These are phyloP conservation scores for Lepus americanus DNA, from an alignment of 2,113 vertebrate species.

Conservation along the genomic window DNA sequence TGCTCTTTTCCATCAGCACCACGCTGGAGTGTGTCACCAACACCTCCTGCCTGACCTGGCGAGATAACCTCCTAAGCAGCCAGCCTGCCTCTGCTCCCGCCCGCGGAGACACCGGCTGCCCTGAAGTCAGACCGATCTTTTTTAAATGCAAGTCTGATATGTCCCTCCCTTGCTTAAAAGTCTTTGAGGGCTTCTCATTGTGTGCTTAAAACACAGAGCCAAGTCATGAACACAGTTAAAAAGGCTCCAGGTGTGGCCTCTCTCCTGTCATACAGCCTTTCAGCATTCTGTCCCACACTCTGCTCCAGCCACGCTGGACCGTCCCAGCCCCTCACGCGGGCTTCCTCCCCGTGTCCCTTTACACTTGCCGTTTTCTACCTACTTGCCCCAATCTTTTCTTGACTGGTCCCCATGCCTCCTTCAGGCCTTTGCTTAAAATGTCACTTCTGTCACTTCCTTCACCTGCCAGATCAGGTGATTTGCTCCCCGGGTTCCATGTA, in stretches of 20 bases:
- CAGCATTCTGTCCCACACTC: not conserved
- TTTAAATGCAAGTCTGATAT: conserved; percentile 27
- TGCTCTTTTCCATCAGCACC: not conserved
- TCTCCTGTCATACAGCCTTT: not conserved
- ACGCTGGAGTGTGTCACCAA: not conserved
- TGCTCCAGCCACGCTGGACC: not conserved
- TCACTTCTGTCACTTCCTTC: not conserved
- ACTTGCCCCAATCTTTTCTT: not conserved
- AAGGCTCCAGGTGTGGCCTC: not conserved
- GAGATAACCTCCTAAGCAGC: not conserved
- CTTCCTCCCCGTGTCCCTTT: not conserved
- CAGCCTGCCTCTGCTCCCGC: not conserved
- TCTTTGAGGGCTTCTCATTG: not conserved
- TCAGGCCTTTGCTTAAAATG: conserved; percentile 34
- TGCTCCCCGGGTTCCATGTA: not conserved
- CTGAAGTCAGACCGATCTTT: conserved; percentile 3
- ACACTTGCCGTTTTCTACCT: not conserved
- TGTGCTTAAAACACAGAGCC: not conserved
- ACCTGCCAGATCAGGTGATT: not conserved
- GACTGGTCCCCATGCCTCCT: conserved; percentile 7
- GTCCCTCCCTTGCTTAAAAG: conserved; percentile 11
- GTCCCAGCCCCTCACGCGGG: not conserved
- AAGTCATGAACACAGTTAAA: not conserved
- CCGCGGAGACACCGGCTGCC: not conserved
- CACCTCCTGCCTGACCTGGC: not conserved